These are phyloP conservation scores for Neuroterus valhalla DNA, from an alignment of 1,140 invertebrate species.

Conservation along the genomic window DNA sequence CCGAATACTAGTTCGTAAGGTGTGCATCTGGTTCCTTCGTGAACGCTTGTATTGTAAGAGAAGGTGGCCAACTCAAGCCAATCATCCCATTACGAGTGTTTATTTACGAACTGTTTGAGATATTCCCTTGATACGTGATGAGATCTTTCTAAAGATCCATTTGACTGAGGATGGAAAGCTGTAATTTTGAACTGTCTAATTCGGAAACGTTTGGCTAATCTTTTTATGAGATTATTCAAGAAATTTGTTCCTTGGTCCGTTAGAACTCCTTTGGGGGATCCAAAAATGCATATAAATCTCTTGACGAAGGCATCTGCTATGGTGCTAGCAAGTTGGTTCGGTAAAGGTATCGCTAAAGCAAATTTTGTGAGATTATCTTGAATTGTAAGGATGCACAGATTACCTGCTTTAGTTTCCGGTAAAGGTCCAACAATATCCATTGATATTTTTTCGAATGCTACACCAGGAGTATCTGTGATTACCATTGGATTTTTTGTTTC, in stretches of 20 bases:
- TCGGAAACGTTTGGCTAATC: conserved; percentile 26
- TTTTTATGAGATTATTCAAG: conserved; percentile 16
- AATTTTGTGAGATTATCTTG: conserved; percentile 46
- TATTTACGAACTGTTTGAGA: too few relatives aligned
- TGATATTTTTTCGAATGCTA: not conserved
- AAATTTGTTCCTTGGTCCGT: conserved; percentile 41
- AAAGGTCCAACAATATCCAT: conserved; percentile 18
- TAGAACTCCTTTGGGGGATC: too few relatives aligned
- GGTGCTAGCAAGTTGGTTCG: not conserved
- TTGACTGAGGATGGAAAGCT: conserved; percentile 37
- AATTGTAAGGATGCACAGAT: conserved; percentile 42
- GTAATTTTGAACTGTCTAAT: conserved; percentile 22
- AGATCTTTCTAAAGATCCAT: too few relatives aligned
- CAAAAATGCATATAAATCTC: conserved; percentile 34
- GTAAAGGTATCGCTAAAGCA: conserved; percentile 18
- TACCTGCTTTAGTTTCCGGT: not conserved
- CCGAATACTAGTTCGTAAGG: conserved; percentile 6
- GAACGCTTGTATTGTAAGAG: conserved; percentile 1
- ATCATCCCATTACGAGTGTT: too few relatives aligned
- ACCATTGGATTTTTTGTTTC: conserved; percentile 33
- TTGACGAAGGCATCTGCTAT: conserved; percentile 41
- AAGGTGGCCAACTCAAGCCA: conserved; percentile 24
- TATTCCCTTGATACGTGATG: conserved; percentile 26
- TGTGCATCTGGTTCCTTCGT: conserved; percentile 14
- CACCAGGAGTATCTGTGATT: not conserved